Conservation (phyloP, 2,113 vertebrate genomes). For the Ciconia stormi region DNA sequence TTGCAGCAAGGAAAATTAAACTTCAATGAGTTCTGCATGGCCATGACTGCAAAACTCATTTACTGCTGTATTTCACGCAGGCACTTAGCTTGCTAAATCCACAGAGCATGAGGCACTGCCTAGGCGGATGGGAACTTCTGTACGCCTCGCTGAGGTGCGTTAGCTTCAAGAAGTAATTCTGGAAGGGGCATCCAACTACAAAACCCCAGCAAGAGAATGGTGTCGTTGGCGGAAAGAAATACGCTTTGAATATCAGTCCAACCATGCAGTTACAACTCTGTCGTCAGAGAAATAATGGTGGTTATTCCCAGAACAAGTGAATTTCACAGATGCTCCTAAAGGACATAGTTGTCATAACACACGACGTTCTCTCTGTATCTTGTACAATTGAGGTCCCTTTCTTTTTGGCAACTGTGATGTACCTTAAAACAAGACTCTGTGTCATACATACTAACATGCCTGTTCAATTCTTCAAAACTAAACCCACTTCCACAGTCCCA, state of each 20-base stretch:
- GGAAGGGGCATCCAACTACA: background rate
- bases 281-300: background rate
- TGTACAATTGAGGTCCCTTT: background rate
- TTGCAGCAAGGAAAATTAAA: background rate
- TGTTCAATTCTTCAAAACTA: background rate
- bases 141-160: background rate
- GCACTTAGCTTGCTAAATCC: background rate
- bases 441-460: background rate
- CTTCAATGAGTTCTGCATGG: background rate
- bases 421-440: background rate
- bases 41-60: background rate
- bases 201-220: background rate
- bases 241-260: background rate
- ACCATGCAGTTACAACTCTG: background rate
- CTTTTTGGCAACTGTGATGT: background rate
- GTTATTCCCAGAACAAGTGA: background rate
- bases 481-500: background rate
- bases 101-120: background rate
- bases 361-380: background rate
- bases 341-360: background rate
- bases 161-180: background rate
- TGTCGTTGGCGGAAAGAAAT: background rate
- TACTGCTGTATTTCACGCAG: background rate
- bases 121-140: background rate
- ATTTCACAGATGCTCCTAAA: background rate